phyloP scores from a whole-genome alignment of 2,113 vertebrate genomes.

The Myodes glareolus region DNA sequence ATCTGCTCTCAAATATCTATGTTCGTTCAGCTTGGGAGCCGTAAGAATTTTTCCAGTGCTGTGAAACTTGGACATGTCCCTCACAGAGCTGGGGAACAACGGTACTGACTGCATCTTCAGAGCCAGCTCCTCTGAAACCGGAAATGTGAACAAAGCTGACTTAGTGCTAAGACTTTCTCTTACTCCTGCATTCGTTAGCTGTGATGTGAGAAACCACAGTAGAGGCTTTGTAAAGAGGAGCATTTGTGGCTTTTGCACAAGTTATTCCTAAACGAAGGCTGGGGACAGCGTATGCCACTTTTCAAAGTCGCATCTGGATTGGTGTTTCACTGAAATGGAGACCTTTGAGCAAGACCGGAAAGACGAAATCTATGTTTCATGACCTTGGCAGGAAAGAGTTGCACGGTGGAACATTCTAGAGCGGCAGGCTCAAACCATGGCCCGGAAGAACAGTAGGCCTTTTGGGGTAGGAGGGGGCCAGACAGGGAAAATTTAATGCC shows the following conservation, averaged over 20 bases:
- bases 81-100: slow-evolving; percentile 19
- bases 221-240: slow-evolving; percentile 62
- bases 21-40: background rate
- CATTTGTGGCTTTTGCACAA: slow-evolving; percentile 76
- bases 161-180: slow-evolving; percentile 78
- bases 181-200: slow-evolving; percentile 74
- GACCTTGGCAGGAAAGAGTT: slow-evolving; percentile 70
- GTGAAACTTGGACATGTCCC: background rate
- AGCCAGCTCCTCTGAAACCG: slow-evolving; percentile 67
- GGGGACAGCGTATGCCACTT: slow-evolving; percentile 46
- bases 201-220: slow-evolving; percentile 82
- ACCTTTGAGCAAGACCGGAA: slow-evolving; percentile 70
- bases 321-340: slow-evolving; percentile 74
- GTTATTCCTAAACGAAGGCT: slow-evolving; percentile 80
- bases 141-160: slow-evolving; percentile 72
- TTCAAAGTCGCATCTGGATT: slow-evolving; percentile 75
- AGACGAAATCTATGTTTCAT: background rate
- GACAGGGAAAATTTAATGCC: slow-evolving; percentile 73
- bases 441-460: slow-evolving; percentile 63
- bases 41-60: background rate
- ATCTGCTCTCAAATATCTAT: slow-evolving; percentile 4
- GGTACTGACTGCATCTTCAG: slow-evolving; percentile 61
- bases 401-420: slow-evolving; percentile 70
- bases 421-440: slow-evolving; percentile 51
- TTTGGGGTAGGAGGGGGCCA: slow-evolving; percentile 47